Base-by-base conservation (phyloP, 2,113 vertebrate species). In the Riparia riparia region DNA sequence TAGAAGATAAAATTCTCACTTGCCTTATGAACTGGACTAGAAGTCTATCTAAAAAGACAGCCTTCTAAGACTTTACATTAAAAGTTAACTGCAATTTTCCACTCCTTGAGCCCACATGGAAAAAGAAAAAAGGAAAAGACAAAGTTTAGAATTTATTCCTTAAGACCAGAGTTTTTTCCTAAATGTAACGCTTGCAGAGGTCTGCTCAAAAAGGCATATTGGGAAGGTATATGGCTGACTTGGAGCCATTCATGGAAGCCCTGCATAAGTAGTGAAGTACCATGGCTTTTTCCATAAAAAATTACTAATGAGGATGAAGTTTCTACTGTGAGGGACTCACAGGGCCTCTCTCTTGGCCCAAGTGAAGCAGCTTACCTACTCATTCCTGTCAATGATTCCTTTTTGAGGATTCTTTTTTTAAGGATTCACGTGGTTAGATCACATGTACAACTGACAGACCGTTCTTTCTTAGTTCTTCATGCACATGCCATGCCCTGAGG, bases 151-250 rank as follows among this genome's bases (percentile, higher is more conserved):
- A 57, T 51, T 69, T 70, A 65, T 68, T 78, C 28, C 31, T 71
- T 42, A 31, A 0, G 0, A 14, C 24, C 3, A 2, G 18, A 77
- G 9, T 29, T n/a, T 72, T 31, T 24, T 14, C 10, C 45, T 41
- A 17, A 50, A 32, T 15, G 14, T 17, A 37, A 44, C 1, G 0
- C 7, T 81, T 77, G 60, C 66, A 80, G 61, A 41, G 7, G 5
- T 63, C 39, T 69, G 32, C 21, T 86, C 22, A 69, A 16, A 76
- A n/a, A 37, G 8, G 6, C 7, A 17, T 68, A 8, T 9, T 42
- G 61, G 49, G 34, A 71, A 63, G 28, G 37, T 37, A 37, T 37
- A 37, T 37, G 37, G 12, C 44, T 68, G 39, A 50, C 42, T 61
- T 4, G 3, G 28, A 87, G 44, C 7, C 1, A 2, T 73, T 84